Evolutionary conservation across 2,888 invertebrate genomes (phyloP).

Genomic region (Andrena bucephala): DNA sequence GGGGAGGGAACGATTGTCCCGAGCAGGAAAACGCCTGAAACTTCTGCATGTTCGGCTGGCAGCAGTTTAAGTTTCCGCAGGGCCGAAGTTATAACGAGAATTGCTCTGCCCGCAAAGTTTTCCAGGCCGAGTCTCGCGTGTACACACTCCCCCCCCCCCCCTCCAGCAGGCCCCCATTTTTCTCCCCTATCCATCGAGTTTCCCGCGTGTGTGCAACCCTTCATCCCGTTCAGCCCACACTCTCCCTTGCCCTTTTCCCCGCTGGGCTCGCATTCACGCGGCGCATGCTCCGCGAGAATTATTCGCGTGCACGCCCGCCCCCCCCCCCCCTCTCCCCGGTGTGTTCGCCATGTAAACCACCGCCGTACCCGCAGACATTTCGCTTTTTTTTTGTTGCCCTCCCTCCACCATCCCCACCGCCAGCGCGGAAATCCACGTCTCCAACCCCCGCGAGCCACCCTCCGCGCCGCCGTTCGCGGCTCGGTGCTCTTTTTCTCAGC

Average conservation of each 20-base stretch:
- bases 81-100: slow-evolving; percentile 81
- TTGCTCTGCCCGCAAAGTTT: slow-evolving; percentile 77
- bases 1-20: slow-evolving; percentile 67
- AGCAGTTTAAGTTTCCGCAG: slow-evolving; percentile 75
- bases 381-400: slow-evolving; percentile 43
- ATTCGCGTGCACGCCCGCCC: slow-evolving; percentile 48
- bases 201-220: slow-evolving; percentile 8
- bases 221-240: background rate
- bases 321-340: background rate
- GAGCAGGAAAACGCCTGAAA: slow-evolving; percentile 67
- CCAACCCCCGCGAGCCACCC: slow-evolving; percentile 10
- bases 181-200: slow-evolving; percentile 12
- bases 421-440: background rate
- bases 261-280: slow-evolving; percentile 55
- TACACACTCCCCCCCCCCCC: slow-evolving; percentile 46
- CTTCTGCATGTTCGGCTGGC: slow-evolving; percentile 72
- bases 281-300: slow-evolving; percentile 62
- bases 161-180: slow-evolving; percentile 20
- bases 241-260: slow-evolving; percentile 9
- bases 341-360: slow-evolving; percentile 64
- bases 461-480: background rate
- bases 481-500: slow-evolving; percentile 46
- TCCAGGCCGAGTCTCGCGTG: slow-evolving; percentile 72
- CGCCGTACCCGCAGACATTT: slow-evolving; percentile 68
- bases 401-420: slow-evolving; percentile 11